Evolutionary conservation across 2,797 vertebrate genomes (phyloP).

Genomic region (Triplophysa yarkandensis): DNA sequence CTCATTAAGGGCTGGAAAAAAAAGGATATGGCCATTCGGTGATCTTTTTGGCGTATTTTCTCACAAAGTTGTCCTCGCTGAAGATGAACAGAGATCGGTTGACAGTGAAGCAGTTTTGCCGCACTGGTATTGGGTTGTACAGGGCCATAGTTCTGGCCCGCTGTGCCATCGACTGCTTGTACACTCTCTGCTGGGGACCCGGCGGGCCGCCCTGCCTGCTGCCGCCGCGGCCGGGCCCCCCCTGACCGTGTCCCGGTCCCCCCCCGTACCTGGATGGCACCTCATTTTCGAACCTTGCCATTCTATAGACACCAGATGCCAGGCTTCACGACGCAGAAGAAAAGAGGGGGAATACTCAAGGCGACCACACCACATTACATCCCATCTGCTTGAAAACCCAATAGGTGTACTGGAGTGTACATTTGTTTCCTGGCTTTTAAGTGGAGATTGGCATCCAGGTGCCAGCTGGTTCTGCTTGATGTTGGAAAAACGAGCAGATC

Average conservation of each 20-base stretch:
- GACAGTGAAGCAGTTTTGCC: slow-evolving; percentile 96
- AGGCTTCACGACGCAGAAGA: slow-evolving; percentile 84
- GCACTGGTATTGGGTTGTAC: slow-evolving; percentile 97
- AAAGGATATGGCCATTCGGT: slow-evolving; percentile 99
- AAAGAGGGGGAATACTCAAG: slow-evolving; percentile 78
- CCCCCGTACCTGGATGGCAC: slow-evolving; percentile 86
- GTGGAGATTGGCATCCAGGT: slow-evolving; percentile 27
- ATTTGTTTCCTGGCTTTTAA: slow-evolving; percentile 41
- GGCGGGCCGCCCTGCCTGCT: slow-evolving; percentile 81
- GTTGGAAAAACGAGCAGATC: slow-evolving; percentile 3
- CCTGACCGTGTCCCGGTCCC: slow-evolving; percentile 72
- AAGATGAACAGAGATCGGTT: slow-evolving; percentile 98
- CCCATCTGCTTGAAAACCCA: slow-evolving; percentile 81
- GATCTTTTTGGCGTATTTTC: slow-evolving; percentile 99
- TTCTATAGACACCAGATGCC: slow-evolving; percentile 85
- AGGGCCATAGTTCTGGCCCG: slow-evolving; percentile 97
- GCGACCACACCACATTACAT: slow-evolving; percentile 87
- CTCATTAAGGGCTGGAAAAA: slow-evolving; percentile 12
- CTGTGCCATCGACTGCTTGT: slow-evolving; percentile 98
- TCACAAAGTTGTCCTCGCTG: slow-evolving; percentile 98
- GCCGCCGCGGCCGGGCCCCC: slow-evolving; percentile 74
- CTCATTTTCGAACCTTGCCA: slow-evolving; percentile 93
- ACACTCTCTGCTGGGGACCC: slow-evolving; percentile 84
- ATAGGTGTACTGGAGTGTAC: slow-evolving; percentile 67
- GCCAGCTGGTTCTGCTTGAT: slow-evolving; percentile 12